Percentiles rank a stretch among this genome's conserved stretches.
Evolutionary conservation across 2,888 invertebrate species (phyloP).

Genomic region (Graphium colonna): DNA sequence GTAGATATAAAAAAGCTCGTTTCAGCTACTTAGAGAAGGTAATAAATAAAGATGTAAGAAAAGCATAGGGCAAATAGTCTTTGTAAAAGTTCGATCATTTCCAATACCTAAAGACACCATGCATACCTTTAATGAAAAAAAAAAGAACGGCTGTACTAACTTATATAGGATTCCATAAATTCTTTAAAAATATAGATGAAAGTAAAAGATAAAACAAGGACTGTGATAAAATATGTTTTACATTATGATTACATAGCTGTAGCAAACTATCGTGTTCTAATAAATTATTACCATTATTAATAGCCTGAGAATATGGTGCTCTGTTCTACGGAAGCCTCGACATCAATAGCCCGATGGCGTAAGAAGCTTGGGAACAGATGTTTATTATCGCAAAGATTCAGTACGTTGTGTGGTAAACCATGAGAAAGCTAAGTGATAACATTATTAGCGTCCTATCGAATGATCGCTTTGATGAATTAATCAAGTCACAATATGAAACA

Average conservation of each 20-base stretch:
- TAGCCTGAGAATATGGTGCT: slow-evolving; percentile 8
- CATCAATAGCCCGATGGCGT: slow-evolving; percentile 14
- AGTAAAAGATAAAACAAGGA: too few species aligned
- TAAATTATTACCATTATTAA: not conserved
- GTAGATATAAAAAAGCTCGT: too few species aligned
- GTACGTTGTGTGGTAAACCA: not conserved
- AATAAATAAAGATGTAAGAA: too few species aligned
- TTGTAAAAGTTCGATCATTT: too few species aligned
- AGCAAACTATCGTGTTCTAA: not conserved
- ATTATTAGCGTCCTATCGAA: not conserved
- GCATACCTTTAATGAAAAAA: too few species aligned
- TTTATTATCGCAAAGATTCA: slow-evolving; percentile 8
- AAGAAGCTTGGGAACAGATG: slow-evolving; percentile 21
- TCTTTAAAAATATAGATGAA: too few species aligned
- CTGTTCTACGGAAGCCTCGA: slow-evolving; percentile 13
- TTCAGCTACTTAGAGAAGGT: too few species aligned
- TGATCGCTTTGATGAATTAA: not conserved
- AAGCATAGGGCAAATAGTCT: too few species aligned
- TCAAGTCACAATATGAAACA: too few species aligned
- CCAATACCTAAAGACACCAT: too few species aligned
- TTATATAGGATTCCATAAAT: too few species aligned
- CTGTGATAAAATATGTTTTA: not conserved
- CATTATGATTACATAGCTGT: not conserved
- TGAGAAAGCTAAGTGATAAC: slow-evolving; percentile 17
- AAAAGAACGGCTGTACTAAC: too few species aligned